phyloP scores from a whole-genome alignment of 1,140 invertebrate genomes.

The Brachionus plicatilis region DNA sequence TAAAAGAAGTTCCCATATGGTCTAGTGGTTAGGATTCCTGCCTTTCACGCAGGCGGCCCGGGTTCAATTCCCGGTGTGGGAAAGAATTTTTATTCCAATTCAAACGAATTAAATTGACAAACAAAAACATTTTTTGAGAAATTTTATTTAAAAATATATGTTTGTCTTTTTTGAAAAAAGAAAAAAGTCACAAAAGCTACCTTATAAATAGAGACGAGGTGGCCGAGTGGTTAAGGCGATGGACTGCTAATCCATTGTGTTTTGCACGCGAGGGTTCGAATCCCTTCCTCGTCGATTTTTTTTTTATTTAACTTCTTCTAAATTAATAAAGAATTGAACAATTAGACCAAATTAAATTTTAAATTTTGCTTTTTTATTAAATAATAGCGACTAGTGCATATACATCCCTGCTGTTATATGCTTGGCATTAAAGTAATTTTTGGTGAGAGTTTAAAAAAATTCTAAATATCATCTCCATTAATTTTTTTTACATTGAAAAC shows the following conservation, averaged over 20 bases:
- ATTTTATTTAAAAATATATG: background rate
- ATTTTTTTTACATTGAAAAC: conserved; percentile 19
- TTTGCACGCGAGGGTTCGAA: background rate
- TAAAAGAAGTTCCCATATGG: background rate
- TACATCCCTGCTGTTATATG: background rate
- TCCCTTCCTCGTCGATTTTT: background rate
- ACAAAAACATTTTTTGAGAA: background rate
- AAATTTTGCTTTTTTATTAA: background rate
- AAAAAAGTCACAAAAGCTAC: background rate
- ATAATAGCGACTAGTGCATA: background rate
- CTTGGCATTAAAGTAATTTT: background rate
- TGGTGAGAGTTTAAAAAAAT: background rate
- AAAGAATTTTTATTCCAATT: background rate
- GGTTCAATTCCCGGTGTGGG: background rate
- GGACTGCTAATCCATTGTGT: background rate
- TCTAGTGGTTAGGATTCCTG: background rate
- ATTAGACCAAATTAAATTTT: too few relatives aligned
- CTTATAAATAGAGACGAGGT: background rate
- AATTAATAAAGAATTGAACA: too few relatives aligned
- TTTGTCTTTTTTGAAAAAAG: background rate
- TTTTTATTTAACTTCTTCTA: background rate
- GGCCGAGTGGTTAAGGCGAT: background rate
- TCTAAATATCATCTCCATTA: background rate
- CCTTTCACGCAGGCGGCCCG: background rate
- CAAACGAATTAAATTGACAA: too few relatives aligned